These are phyloP conservation scores for Cosmia pyralina DNA, from an alignment of 2,888 invertebrate genomes.

Conservation along the genomic window DNA sequence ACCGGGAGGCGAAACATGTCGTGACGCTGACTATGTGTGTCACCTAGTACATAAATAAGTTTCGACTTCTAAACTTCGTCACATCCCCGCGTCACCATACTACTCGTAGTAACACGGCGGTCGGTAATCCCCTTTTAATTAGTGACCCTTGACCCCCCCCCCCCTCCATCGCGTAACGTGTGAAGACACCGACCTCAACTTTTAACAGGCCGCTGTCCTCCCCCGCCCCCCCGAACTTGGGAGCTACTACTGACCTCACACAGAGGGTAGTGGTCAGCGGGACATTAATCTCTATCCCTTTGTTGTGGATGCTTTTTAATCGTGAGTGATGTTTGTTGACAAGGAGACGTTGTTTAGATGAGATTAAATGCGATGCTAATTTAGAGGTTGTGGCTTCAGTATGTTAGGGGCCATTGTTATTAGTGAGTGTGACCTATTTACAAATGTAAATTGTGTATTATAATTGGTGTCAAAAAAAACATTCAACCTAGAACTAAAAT, in stretches of 20 bases:
- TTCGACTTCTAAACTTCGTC: too few species aligned
- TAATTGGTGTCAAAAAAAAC: neutral
- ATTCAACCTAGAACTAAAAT: neutral
- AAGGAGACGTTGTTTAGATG: constrained; percentile 23
- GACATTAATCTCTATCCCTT: constrained; percentile 56
- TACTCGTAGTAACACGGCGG: neutral
- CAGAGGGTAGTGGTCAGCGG: constrained; percentile 41
- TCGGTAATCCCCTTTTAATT: constrained; percentile 52
- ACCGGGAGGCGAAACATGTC: too few species aligned
- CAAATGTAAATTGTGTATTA: neutral
- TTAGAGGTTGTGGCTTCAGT: neutral
- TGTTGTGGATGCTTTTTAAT: constrained; percentile 57
- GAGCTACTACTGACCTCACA: constrained; percentile 32
- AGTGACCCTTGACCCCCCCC: constrained; percentile 16
- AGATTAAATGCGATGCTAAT: constrained; percentile 23
- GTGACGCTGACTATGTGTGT: neutral
- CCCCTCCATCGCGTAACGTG: neutral
- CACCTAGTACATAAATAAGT: neutral
- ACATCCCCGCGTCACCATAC: neutral
- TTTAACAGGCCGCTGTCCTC: constrained; percentile 37
- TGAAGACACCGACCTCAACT: constrained; percentile 47
- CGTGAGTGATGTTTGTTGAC: constrained; percentile 57
- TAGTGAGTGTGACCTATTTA: neutral
- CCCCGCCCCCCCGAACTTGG: constrained; percentile 29
- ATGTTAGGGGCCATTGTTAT: constrained; percentile 5